These are phyloP conservation scores for Drosophila pachea DNA, from an alignment of 1,140 invertebrate species.

Conservation along the genomic window DNA sequence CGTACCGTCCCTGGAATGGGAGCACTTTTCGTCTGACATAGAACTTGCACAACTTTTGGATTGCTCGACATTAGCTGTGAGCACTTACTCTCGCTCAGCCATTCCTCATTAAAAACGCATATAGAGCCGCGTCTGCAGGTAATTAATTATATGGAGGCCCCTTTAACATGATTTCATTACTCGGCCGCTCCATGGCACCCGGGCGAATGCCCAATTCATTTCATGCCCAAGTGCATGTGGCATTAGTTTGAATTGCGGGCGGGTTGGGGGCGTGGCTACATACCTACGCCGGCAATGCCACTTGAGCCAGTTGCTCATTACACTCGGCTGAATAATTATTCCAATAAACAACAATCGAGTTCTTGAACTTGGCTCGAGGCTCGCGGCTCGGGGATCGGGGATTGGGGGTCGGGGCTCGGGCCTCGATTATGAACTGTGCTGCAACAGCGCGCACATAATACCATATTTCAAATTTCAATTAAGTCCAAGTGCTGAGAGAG, in stretches of 20 bases:
- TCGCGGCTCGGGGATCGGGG: background rate
- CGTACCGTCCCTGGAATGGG: no score
- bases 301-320: conserved; percentile 74
- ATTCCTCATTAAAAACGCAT: conserved; percentile 56
- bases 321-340: conserved; percentile 73
- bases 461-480: conserved; percentile 78
- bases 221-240: conserved; percentile 55
- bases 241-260: conserved; percentile 31
- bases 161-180: conserved; percentile 20
- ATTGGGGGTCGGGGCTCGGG: conserved; percentile 14
- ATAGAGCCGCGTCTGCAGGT: conserved; percentile 56
- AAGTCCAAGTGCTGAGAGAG: conserved; percentile 78
- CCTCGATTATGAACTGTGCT: conserved; percentile 72
- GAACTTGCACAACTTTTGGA: no score
- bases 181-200: background rate
- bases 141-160: conserved; percentile 46
- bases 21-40: no score
- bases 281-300: conserved; percentile 29
- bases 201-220: conserved; percentile 23
- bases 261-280: conserved; percentile 13
- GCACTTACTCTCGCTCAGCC: background rate
- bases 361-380: conserved; percentile 52
- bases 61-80: background rate
- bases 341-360: conserved; percentile 69
- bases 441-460: conserved; percentile 75